phyloP scores from a whole-genome alignment of 2,888 invertebrate genomes.

The Ormyrus pomaceus region DNA sequence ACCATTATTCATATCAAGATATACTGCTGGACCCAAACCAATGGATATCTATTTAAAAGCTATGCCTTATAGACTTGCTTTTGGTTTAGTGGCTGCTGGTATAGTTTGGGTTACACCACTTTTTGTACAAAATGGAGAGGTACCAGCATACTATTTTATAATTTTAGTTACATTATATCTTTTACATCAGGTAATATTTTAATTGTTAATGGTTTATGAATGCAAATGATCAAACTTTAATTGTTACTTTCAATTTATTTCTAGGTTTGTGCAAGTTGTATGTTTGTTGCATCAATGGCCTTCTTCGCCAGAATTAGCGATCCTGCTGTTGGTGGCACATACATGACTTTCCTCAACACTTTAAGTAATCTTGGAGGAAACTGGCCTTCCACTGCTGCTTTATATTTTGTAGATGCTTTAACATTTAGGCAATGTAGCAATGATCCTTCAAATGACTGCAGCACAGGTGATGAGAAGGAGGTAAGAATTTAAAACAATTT shows the following conservation, averaged over 20 bases:
- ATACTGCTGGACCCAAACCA: slow-evolving; percentile 92
- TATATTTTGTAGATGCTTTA: slow-evolving; percentile 93
- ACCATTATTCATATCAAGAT: slow-evolving; percentile 89
- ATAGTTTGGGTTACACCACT: slow-evolving; percentile 91
- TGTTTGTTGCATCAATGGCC: slow-evolving; percentile 98
- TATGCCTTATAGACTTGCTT: slow-evolving; percentile 89
- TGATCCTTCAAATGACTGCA: slow-evolving; percentile 80
- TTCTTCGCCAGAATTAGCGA: slow-evolving; percentile 98
- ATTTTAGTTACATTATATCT: slow-evolving; percentile 87
- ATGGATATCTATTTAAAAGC: slow-evolving; percentile 92
- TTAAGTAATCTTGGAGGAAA: slow-evolving; percentile 97
- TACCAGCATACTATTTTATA: slow-evolving; percentile 86
- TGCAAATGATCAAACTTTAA: neutral
- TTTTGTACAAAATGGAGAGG: slow-evolving; percentile 81
- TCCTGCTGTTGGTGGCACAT: slow-evolving; percentile 97
- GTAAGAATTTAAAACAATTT: slow-evolving; percentile 75
- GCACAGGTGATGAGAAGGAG: slow-evolving; percentile 80
- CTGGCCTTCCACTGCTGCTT: slow-evolving; percentile 94
- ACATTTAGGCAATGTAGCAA: slow-evolving; percentile 86
- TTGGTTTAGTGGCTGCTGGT: slow-evolving; percentile 89
- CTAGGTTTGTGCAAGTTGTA: slow-evolving; percentile 93
- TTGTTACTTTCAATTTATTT: slow-evolving; percentile 33
- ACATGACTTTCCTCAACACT: slow-evolving; percentile 99
- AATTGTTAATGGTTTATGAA: neutral
- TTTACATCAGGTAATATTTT: slow-evolving; percentile 87